Evolutionary conservation across 2,113 vertebrate species (phyloP).

Genomic region (Carassius gibelio): DNA sequence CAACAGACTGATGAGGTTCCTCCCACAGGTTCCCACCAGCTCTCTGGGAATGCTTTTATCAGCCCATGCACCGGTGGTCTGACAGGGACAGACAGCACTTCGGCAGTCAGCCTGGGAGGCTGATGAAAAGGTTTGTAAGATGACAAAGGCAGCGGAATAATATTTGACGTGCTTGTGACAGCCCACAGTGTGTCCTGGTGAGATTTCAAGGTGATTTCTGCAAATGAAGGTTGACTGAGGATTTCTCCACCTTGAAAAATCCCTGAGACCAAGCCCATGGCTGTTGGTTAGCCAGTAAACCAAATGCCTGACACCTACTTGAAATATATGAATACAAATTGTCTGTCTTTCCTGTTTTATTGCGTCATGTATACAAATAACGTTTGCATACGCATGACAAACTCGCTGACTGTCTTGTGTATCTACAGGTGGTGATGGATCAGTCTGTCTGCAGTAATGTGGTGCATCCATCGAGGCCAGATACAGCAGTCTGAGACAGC

Average conservation of each 20-base stretch:
- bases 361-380: conserved; percentile 5
- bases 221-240: not conserved
- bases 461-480: not conserved
- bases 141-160: conserved; percentile 33
- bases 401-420: not conserved
- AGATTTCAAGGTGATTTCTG: conserved; percentile 27
- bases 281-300: not conserved
- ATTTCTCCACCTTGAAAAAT: conserved; percentile 7
- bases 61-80: conserved; percentile 8
- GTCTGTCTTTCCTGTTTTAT: not conserved
- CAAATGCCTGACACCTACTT: not conserved
- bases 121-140: conserved; percentile 34
- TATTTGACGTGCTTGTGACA: conserved; percentile 1
- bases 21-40: conserved; percentile 19
- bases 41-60: conserved; percentile 38
- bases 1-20: conserved; percentile 35
- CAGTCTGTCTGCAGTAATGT: conserved; percentile 12
- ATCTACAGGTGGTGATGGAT: conserved; percentile 29
- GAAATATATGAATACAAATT: not conserved
- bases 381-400: conserved; percentile 2
- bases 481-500: not conserved
- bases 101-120: conserved; percentile 24
- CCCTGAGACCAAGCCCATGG: not conserved
- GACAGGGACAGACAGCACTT: conserved; percentile 45
- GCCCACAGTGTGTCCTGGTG: not conserved